Base-by-base conservation (phyloP, 2,888 invertebrate species). In the Lamellibrachia columna region DNA sequence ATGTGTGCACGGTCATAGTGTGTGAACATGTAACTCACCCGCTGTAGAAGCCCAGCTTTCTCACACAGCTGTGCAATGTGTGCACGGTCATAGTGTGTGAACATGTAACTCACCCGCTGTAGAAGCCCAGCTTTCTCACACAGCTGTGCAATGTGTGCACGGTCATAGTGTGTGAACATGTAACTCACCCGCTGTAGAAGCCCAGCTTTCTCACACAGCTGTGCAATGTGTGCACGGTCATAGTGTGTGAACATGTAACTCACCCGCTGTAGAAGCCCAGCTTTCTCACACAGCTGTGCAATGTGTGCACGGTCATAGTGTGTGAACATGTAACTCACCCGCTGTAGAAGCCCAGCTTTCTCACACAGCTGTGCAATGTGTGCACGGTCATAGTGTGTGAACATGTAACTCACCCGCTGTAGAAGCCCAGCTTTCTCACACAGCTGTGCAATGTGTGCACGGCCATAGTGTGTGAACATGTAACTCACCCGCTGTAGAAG, bases 51-150 rank as follows among this genome's bases (percentile, higher is more conserved):
- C 0, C 99, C 99, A 15, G 99, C 99, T 97, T 99, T 99, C 97
- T 99, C 99, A 97, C 99, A 99, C 91, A 99, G 97, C 97, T 99
- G 99, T 3, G 99, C 99, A 95, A 99, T 98, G 97, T 99, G 99
- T 55, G 99, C 98, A 94, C 99, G 97, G 97, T 99, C 99, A 97
- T 99, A 99, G 97, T 99, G n/a, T n/a, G n/a, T n/a, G n/a, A n/a
- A 3, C 75, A 75, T 75, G 75, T 75, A 58, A 94, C 95, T 93
- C 94, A 96, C 96, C 94, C 97, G 95, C 97, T 99, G 99, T 95
- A 99, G 97, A 7, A 99, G 97, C 0, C 99, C 99, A 15, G 99
- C 99, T 97, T 99, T 99, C 97, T 99, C 99, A 97, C 99, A 99
- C 91, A 99, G 97, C 97, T 99, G 99, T 3, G 99, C 99, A 95